Percentiles rank a stretch among this genome's conserved stretches.
These are phyloP conservation scores for Barbus barbus DNA, from an alignment of 2,113 vertebrate genomes.

Conservation along the genomic window DNA sequence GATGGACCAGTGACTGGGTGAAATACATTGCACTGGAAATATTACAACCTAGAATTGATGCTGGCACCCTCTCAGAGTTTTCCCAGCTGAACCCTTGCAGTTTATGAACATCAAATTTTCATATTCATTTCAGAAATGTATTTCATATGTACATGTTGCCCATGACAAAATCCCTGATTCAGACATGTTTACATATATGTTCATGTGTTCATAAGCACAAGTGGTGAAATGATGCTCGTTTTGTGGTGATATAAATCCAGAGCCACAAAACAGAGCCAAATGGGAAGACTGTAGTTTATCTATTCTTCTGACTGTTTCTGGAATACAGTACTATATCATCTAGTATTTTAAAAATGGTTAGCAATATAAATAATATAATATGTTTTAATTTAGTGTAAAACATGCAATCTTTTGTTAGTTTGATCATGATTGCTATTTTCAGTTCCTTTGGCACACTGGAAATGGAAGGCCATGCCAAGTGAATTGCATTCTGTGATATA, in stretches of 20 bases:
- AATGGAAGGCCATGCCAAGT: too few species aligned
- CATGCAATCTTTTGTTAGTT: too few species aligned
- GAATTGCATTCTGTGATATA: too few species aligned
- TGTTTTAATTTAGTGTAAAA: too few species aligned
- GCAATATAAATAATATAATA: too few species aligned
- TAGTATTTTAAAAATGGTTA: too few species aligned
- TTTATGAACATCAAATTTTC: constrained; percentile 64
- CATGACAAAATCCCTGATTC: constrained; percentile 7
- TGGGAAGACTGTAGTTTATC: background rate
- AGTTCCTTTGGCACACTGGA: too few species aligned
- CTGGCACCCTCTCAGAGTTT: constrained; percentile 62
- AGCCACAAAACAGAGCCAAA: background rate
- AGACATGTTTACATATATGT: constrained; percentile 23
- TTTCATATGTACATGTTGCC: constrained; percentile 27
- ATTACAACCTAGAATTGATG: constrained; percentile 74
- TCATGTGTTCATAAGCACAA: background rate
- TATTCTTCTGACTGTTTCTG: background rate
- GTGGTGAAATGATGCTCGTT: background rate
- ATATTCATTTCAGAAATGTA: constrained; percentile 58
- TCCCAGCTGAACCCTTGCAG: constrained; percentile 33
- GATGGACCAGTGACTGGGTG: constrained; percentile 60
- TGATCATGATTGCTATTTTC: too few species aligned
- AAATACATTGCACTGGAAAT: constrained; percentile 70
- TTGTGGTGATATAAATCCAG: background rate
- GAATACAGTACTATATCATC: background rate